Base-by-base conservation (phyloP, 1,140 invertebrate species). In the Theocolax elegans region DNA sequence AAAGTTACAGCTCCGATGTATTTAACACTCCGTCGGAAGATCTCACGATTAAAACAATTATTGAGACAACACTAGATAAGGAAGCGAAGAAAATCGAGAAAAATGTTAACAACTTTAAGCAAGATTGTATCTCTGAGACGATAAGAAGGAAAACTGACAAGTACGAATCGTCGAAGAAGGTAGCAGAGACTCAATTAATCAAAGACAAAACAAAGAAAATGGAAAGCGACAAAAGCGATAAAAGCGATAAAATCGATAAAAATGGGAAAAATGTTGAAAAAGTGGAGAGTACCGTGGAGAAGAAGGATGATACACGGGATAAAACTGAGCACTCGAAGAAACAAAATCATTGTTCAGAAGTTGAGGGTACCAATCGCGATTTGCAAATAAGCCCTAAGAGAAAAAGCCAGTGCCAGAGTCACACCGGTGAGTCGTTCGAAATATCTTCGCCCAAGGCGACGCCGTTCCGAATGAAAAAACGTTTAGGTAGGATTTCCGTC, bases 381-480 rank as follows among this genome's bases (percentile, higher is more conserved):
- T 73, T 79, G 9, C 79, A 65, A 25, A 64, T 70, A 9, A 74
- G 51, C 12, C 42, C 53, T 1, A 68, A 23, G 9, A 60, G 29
- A 17, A 21, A 64, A 21, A 66, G 75, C 23, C 46, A 71, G 44
- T 56, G 58, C 8, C 79, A 81, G 56, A 73, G 74, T 1, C 76
- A 76, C 46, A 79, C 80, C 15, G 79, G 75, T 42, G 83, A 85
- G 74, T 73, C 82, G 13, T 83, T 83, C 21, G 83, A 86, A 65
- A 83, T 83, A 19, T 81, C 84, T 65, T 85, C 85, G 17, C 82
- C 84, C 3, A 78, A 80, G 29, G 79, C 83, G 35, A 82, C 81
- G 13, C 80, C 85, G 2, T 85, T 85, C 51, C 79, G 81, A 56
- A 77, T 81, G 63, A 85, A 85, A 63, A 85, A 84, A 62, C 76